Percentiles rank a stretch among this genome's conserved stretches.
phyloP scores from a whole-genome alignment of 2,888 invertebrate species.

The Hydraecia micacea region DNA sequence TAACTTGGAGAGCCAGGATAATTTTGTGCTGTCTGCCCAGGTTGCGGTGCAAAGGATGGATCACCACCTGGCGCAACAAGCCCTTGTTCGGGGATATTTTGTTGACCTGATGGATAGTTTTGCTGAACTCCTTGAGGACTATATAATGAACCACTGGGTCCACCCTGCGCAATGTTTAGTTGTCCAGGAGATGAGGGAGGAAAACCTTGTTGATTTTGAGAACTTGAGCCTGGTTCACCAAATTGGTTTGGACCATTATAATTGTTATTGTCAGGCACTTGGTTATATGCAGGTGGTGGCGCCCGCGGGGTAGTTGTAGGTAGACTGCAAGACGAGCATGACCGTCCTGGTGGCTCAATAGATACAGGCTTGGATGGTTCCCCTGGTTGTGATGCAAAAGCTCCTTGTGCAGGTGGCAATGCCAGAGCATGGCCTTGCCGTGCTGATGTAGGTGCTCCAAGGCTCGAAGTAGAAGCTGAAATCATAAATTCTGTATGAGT shows the following conservation, averaged over 20 bases:
- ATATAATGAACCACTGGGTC: conserved; percentile 14
- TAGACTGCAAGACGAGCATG: conserved; percentile 91
- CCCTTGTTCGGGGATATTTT: conserved; percentile 35
- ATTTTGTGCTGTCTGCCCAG: conserved; percentile 28
- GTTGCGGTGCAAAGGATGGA: conserved; percentile 11
- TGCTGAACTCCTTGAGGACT: conserved; percentile 19
- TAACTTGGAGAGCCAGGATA: conserved; percentile 26
- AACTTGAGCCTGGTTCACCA: conserved; percentile 8
- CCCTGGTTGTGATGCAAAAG: conserved; percentile 43
- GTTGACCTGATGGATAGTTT: conserved; percentile 31
- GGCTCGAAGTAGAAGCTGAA: conserved; percentile 75
- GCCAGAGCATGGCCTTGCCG: conserved; percentile 81
- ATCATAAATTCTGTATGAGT: conserved; percentile 12
- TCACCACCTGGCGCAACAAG: not conserved
- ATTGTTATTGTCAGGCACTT: conserved; percentile 31
- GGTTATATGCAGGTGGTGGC: conserved; percentile 66
- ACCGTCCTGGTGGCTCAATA: conserved; percentile 82
- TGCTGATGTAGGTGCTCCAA: conserved; percentile 53
- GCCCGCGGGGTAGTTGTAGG: conserved; percentile 87
- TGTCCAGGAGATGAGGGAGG: conserved; percentile 3
- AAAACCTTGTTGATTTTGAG: conserved; percentile 34
- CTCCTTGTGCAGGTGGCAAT: conserved; percentile 69
- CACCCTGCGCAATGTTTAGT: conserved; percentile 13
- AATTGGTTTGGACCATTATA: conserved; percentile 44
- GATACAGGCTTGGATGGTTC: conserved; percentile 62